A percentile compares a stretch with the other conserved stretches of the same genome.
Conservation (phyloP, 2,113 vertebrate genomes). For the Grantiella picta region DNA sequence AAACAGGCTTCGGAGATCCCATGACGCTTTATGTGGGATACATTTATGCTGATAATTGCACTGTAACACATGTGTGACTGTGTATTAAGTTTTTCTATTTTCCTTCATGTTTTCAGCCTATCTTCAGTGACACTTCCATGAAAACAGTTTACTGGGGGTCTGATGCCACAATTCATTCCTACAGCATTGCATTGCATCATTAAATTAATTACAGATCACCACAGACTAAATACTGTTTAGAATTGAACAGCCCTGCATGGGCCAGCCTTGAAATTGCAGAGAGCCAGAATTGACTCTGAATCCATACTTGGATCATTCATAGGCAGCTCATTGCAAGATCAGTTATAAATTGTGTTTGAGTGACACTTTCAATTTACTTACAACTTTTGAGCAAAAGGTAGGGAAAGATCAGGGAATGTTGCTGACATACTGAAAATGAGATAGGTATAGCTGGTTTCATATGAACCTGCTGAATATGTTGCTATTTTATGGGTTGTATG, state of each 20-base stretch:
- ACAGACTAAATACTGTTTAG: neutral
- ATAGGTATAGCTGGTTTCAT: neutral
- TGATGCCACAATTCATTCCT: neutral
- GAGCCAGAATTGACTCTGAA: neutral
- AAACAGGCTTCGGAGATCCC: neutral
- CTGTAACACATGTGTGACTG: neutral
- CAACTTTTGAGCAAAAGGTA: neutral
- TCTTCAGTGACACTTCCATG: neutral
- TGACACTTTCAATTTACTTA: neutral
- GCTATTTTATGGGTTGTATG: neutral
- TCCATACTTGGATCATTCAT: neutral
- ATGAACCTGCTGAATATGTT: neutral
- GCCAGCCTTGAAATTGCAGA: neutral
- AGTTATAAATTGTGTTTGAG: neutral
- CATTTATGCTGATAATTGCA: neutral
- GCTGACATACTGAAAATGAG: neutral
- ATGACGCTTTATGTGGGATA: neutral
- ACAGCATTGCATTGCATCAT: neutral
- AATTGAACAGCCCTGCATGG: neutral
- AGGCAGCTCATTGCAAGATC: neutral
- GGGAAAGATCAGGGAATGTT: neutral
- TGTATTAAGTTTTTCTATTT: neutral
- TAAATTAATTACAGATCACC: neutral
- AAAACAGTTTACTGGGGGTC: neutral
- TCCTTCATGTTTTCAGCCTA: neutral